phyloP scores from a whole-genome alignment of 1,140 invertebrate species.

The Druon quercuslanigerum region DNA sequence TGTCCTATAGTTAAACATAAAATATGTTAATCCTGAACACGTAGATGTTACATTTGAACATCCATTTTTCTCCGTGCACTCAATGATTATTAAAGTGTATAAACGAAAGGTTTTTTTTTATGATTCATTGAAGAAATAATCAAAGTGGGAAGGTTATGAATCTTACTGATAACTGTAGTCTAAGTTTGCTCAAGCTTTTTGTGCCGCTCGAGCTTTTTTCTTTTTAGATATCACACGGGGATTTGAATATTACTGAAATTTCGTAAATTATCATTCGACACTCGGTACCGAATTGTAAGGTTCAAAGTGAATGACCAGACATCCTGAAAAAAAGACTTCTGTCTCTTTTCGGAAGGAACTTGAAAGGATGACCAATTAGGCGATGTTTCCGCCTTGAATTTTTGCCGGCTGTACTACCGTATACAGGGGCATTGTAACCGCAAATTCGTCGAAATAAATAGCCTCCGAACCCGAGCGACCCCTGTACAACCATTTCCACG shows the following conservation, averaged over 20 bases:
- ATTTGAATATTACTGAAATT: not conserved
- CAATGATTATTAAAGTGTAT: not conserved
- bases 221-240: not conserved
- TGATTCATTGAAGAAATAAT: constrained; percentile 4
- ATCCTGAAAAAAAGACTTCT: not conserved
- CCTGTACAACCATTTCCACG: constrained; percentile 20
- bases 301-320: constrained; percentile 18
- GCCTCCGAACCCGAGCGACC: not conserved
- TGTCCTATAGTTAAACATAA: too few species aligned
- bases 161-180: constrained; percentile 7
- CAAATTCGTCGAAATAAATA: constrained; percentile 8
- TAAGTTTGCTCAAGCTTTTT: constrained; percentile 2
- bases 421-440: not conserved
- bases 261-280: not conserved
- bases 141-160: constrained; percentile 18
- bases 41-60: too few species aligned
- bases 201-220: not conserved
- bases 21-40: too few species aligned
- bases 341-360: not conserved
- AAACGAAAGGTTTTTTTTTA: constrained; percentile 16
- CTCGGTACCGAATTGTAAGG: not conserved
- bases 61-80: too few species aligned
- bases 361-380: constrained; percentile 4
- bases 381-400: not conserved
- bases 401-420: not conserved